A percentile compares a stretch with the other conserved stretches of the same genome.
phyloP scores from a whole-genome alignment of 2,888 invertebrate species.

The Stenodera caucasica region DNA sequence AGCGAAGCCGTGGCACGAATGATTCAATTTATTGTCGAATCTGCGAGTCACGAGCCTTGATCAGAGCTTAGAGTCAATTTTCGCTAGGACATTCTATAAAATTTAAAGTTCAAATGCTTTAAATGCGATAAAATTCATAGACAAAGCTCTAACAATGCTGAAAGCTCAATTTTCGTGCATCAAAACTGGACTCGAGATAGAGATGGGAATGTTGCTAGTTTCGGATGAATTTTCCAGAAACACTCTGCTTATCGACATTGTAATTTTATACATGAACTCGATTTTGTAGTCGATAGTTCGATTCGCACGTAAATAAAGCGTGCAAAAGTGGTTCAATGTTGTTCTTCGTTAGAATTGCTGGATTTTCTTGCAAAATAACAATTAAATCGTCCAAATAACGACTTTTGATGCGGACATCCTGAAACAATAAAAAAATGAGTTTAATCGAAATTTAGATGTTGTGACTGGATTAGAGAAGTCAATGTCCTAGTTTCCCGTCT shows the following conservation, averaged over 20 bases:
- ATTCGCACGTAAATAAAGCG: constrained; percentile 67
- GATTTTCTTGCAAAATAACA: constrained; percentile 57
- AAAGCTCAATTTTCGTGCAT: no score
- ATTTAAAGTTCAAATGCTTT: no score
- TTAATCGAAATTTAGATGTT: constrained; percentile 10
- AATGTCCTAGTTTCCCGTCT: constrained; percentile 16
- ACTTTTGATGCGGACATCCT: constrained; percentile 39
- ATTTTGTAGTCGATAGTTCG: constrained; percentile 48
- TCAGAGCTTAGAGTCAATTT: no score
- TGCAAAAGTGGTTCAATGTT: constrained; percentile 64
- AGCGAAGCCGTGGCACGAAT: no score
- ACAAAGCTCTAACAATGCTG: no score
- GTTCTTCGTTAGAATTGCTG: constrained; percentile 53
- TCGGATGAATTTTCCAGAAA: not conserved
- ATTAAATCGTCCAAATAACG: constrained; percentile 64
- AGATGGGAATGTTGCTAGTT: no score
- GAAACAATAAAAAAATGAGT: not conserved
- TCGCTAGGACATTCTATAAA: no score
- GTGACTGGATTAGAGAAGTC: constrained; percentile 14
- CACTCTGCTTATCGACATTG: not conserved
- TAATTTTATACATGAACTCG: constrained; percentile 39
- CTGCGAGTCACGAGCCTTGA: no score
- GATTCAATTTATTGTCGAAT: no score
- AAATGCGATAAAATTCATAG: no score
- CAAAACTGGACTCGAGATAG: no score